Evolutionary conservation across 2,797 vertebrate species (phyloP).

Genomic region (Brachymystax lenok): DNA sequence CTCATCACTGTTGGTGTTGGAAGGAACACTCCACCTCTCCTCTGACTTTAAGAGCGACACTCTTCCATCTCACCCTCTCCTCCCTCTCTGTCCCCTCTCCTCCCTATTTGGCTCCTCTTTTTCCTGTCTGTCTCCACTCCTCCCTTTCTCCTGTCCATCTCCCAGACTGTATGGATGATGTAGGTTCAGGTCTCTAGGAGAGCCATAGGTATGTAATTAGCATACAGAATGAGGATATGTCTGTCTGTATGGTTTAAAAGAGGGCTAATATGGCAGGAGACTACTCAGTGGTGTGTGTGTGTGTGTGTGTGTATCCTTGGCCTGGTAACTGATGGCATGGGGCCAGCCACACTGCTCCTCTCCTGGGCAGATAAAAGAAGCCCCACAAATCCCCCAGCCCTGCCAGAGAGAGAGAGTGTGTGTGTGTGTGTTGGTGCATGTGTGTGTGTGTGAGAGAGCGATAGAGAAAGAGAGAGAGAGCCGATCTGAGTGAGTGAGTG

Average conservation of each 20-base stretch:
- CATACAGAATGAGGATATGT: constrained; percentile 24
- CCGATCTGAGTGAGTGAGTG: neutral
- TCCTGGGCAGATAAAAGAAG: constrained; percentile 66
- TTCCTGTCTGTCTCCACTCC: too few species aligned
- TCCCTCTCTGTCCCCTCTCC: too few species aligned
- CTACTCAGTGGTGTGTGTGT: too few species aligned
- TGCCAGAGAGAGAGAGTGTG: constrained; percentile 33
- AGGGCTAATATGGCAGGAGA: too few species aligned
- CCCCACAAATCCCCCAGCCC: constrained; percentile 64
- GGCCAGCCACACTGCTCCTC: constrained; percentile 62
- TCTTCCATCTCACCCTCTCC: too few species aligned
- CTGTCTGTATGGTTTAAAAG: too few species aligned
- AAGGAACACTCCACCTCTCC: too few species aligned
- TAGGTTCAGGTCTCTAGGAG: constrained; percentile 15
- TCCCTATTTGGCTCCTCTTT: too few species aligned
- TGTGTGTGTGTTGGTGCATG: too few species aligned
- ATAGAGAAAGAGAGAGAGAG: neutral
- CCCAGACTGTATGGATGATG: constrained; percentile 40
- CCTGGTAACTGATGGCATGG: constrained; percentile 58
- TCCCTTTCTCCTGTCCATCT: neutral
- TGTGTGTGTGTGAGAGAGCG: neutral
- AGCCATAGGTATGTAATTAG: constrained; percentile 37
- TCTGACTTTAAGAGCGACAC: too few species aligned
- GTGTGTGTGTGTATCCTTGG: too few species aligned
- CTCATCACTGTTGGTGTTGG: neutral